Base-by-base conservation (phyloP, 2,113 vertebrate genomes). In the Carassius auratus region DNA sequence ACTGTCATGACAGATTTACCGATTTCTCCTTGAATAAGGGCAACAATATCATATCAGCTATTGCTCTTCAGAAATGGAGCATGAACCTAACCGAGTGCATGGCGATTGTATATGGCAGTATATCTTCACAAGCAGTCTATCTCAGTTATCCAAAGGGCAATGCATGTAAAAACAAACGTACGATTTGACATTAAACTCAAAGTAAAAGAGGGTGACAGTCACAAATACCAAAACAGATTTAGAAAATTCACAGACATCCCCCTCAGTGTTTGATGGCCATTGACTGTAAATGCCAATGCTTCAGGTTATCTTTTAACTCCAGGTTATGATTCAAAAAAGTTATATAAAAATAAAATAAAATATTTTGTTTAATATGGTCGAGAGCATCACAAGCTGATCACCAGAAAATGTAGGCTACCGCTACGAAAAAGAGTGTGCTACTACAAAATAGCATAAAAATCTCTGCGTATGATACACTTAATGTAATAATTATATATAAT, bases 131-230 rank as follows among this genome's bases (percentile, higher is more conserved):
- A 50, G 77, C 15, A 59, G 62, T 71, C 45, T 78, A 59, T 61
- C 68, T 80, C 77, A 36, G 74, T 81, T 74, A 23, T 68, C 15
- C 69, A 69, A 73, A 36, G 30, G 38, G 62, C 64, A 78, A 15
- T 73, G 36, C 79, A 74, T 79, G 75, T 80, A 86, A 84, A 81
- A 88, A 79, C 81, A 75, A 81, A 86, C 74, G 75, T 84, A 86
- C 17, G 57, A 57, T 38, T 57, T 88, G 87, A 79, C 84, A 88
- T 88, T 86, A 86, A 86, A 88, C 42, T 78, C 62, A 84, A 83
- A 86, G 73, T 83, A 68, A 75, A 83, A 33, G 36, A 62, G 81
- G 62, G 83, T 64, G 52, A 73, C 74, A 77, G 62, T 33, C 8
- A 36, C 48, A 59, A 82, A 84, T 84, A 75, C 42, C 23, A 78